A percentile compares a stretch with the other conserved stretches of the same genome.
Evolutionary conservation across 92 coral and sea anemone genomes (phyloP).

Genomic region (Bergia sp.): DNA sequence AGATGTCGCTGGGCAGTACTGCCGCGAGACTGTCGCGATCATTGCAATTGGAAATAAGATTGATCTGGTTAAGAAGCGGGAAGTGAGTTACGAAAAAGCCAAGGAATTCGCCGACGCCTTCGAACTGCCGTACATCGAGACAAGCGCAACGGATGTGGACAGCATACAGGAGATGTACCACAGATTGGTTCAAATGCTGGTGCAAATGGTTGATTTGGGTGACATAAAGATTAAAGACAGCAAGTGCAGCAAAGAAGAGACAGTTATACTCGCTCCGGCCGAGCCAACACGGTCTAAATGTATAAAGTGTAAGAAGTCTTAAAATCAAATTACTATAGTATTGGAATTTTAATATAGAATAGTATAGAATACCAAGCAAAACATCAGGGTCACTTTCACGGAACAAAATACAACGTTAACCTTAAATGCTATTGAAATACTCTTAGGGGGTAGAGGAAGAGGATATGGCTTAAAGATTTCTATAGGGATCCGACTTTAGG

Average conservation of each 20-base stretch:
- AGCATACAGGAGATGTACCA: slow-evolving; percentile 68
- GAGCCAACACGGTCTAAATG: slow-evolving; percentile 13
- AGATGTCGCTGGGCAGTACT: slow-evolving; percentile 50
- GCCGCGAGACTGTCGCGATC: slow-evolving; percentile 56
- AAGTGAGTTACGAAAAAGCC: slow-evolving; percentile 50
- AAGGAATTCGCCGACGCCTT: slow-evolving; percentile 53
- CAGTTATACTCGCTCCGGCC: slow-evolving; percentile 15
- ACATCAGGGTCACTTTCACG: too few relatives aligned
- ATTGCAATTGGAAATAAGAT: slow-evolving; percentile 75
- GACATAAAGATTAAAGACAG: slow-evolving; percentile 39
- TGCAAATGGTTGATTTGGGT: slow-evolving; percentile 61
- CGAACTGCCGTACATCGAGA: slow-evolving; percentile 70
- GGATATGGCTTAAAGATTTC: too few relatives aligned
- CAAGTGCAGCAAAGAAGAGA: slow-evolving; percentile 12
- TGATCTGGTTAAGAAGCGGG: slow-evolving; percentile 50
- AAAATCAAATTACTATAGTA: background rate
- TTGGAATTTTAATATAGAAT: too few relatives aligned
- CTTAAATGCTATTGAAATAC: too few relatives aligned
- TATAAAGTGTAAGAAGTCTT: slow-evolving; percentile 8
- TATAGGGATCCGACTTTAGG: too few relatives aligned
- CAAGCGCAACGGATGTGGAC: slow-evolving; percentile 63
- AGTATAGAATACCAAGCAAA: too few relatives aligned
- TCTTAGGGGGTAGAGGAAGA: too few relatives aligned
- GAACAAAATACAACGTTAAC: too few relatives aligned
- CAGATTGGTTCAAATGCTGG: slow-evolving; percentile 56